Evolutionary conservation across 2,888 invertebrate species (phyloP).

Genomic region (Chorisops tibialis): DNA sequence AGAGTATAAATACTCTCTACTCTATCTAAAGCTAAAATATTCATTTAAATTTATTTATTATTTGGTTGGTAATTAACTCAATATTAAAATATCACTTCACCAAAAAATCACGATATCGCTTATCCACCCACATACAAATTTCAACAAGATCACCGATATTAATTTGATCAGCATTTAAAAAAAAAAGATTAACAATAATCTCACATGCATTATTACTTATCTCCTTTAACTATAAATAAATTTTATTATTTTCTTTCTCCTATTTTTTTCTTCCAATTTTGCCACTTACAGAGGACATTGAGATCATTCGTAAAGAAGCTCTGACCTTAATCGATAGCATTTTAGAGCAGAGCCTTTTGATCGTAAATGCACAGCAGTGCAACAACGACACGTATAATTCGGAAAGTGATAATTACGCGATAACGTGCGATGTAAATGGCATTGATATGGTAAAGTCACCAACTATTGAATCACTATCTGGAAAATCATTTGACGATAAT

Average conservation of each 20-base stretch:
- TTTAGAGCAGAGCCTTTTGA: constrained; percentile 49
- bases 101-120: constrained; percentile 6
- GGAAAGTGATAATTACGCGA: constrained; percentile 51
- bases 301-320: constrained; percentile 47
- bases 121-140: constrained; percentile 16
- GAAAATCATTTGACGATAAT: constrained; percentile 52
- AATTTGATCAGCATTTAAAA: background rate
- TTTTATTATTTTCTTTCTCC: constrained; percentile 5
- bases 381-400: constrained; percentile 41
- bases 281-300: constrained; percentile 24
- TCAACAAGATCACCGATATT: background rate
- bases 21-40: too few species aligned
- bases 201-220: constrained; percentile 5
- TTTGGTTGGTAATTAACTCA: constrained; percentile 14
- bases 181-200: background rate
- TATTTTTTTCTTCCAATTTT: constrained; percentile 1
- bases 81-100: background rate
- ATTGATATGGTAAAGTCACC: constrained; percentile 50
- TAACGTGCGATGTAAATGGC: constrained; percentile 50
- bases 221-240: background rate
- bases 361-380: constrained; percentile 42
- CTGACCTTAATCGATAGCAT: constrained; percentile 48
- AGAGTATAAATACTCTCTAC: too few species aligned
- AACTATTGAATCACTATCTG: constrained; percentile 51
- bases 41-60: background rate